Evolutionary conservation across 2,888 invertebrate species (phyloP), one percentile per base, ranked within the genome.

Genomic region (Pycnomerus fuliginosus): DNA sequence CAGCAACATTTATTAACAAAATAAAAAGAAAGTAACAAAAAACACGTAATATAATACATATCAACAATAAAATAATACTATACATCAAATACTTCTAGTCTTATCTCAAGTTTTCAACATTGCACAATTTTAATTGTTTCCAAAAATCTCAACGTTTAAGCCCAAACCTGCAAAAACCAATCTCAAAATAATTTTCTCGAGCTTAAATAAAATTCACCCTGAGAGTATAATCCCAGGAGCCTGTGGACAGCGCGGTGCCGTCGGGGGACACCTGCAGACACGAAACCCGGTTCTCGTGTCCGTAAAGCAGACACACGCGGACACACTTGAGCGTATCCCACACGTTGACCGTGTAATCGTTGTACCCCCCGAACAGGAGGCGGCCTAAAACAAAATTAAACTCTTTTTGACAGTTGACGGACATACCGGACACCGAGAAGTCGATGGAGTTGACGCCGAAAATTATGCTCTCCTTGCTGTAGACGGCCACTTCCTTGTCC

Each of bases 381-480:
- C 99, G 88, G 13, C 93, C 89, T 85, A 63, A 20, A 63, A 56
- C 46, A 37, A 41, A 47, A 44, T 7, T 32, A 5, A 40, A 37
- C 22, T 28, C 14, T 38, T 10, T 27, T 28, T 25, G 13, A 14
- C 15, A 45, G 7, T 23, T 17, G 34, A 15, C 28, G 25, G 17
- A 37, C 52, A 31, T 52, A 69, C 71, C 80, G 72, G 95, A 95
- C 29, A 95, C 85, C 48, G 96, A 96, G 73, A 99, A 93, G 74
- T 99, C 99, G 25, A 99, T 96, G 0, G 95, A 91, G 74, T 96
- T 98, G 5, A 94, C 92, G 8, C 96, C 97, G 78, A 99, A 99
- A 64, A 99, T 88, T 56, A 98, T 90, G 72, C 94, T 94, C 68
- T 97, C 96, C 76, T 96, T 97, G 58, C 87, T 84, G 75, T 97